These are phyloP conservation scores for Australoheros facetus DNA, from an alignment of 2,797 vertebrate species.

Conservation along the genomic window DNA sequence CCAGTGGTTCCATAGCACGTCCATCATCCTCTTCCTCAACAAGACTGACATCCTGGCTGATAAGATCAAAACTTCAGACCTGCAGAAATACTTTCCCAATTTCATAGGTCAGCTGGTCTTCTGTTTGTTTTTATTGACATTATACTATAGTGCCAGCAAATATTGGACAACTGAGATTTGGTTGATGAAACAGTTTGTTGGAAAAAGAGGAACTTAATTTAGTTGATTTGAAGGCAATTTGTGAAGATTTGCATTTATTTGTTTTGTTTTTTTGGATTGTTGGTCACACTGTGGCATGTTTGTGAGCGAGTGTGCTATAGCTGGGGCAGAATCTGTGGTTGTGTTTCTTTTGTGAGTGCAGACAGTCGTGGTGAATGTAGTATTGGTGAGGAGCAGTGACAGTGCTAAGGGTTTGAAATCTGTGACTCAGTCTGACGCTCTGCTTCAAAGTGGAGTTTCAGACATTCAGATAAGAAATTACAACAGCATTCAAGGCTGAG, in stretches of 20 bases:
- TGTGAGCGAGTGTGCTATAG: background rate
- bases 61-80: constrained; percentile 81
- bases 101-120: constrained; percentile 71
- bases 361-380: background rate
- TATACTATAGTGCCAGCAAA: background rate
- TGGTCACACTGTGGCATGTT: background rate
- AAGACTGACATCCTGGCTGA: constrained; percentile 86
- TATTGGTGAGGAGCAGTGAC: background rate
- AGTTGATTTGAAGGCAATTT: background rate
- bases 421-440: background rate
- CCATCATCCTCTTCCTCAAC: constrained; percentile 87
- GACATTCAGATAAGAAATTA: background rate
- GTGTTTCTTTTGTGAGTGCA: background rate
- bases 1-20: constrained; percentile 79
- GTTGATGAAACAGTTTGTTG: too few relatives aligned
- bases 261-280: too few relatives aligned
- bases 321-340: background rate
- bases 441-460: background rate
- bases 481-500: background rate
- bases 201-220: background rate
- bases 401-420: background rate
- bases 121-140: background rate
- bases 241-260: background rate
- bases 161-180: background rate
- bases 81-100: constrained; percentile 77